Percentiles rank a stretch among this genome's conserved stretches.
These are phyloP conservation scores for Olivierus martensii DNA, from an alignment of 1,140 invertebrate species.

Conservation along the genomic window DNA sequence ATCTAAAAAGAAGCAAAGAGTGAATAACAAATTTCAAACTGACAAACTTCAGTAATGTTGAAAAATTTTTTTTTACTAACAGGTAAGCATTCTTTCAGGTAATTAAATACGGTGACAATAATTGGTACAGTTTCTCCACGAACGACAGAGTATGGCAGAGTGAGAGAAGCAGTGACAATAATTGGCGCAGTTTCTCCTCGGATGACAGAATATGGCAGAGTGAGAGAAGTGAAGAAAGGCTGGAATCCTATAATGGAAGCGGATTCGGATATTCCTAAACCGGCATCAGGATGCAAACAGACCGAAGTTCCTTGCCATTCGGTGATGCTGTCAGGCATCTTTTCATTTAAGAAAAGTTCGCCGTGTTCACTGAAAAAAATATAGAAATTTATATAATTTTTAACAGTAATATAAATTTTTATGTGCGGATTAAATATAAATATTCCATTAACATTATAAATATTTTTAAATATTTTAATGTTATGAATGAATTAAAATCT, in stretches of 20 bases:
- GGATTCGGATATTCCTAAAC: conserved; percentile 44
- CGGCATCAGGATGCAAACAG: conserved; percentile 45
- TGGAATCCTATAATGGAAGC: conserved; percentile 46
- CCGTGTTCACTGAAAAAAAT: conserved; percentile 36
- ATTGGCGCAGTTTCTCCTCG: conserved; percentile 49
- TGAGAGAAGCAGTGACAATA: no score
- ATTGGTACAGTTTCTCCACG: no score
- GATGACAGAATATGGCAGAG: conserved; percentile 52
- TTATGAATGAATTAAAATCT: no score
- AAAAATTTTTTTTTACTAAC: conserved; percentile 30
- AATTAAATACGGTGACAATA: conserved; percentile 62
- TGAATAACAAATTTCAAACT: background rate
- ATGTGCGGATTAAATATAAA: no score
- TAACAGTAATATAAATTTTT: no score
- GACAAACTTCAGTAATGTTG: no score
- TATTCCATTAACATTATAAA: background rate
- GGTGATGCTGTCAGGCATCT: conserved; percentile 55
- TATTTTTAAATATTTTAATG: no score
- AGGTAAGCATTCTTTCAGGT: conserved; percentile 44
- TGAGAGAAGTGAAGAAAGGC: conserved; percentile 54
- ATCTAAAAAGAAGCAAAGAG: conserved; percentile 29
- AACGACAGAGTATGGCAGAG: no score
- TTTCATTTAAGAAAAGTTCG: conserved; percentile 33
- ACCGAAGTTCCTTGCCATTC: conserved; percentile 53
- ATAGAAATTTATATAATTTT: background rate